Conservation (phyloP, 2,113 vertebrate species). For the Proteles cristata region DNA sequence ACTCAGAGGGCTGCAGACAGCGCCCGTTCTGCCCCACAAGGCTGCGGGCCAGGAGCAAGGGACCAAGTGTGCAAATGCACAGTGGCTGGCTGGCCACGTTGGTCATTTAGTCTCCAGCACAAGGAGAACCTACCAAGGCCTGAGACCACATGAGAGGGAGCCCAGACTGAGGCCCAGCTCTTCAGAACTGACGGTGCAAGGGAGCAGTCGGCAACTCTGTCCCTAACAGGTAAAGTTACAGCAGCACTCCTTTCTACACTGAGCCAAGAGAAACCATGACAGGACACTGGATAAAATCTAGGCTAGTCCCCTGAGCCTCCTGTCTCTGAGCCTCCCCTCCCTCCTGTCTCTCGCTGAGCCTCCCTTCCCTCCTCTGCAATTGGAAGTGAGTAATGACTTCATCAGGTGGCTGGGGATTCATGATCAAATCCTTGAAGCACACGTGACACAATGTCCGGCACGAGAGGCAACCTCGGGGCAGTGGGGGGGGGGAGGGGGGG, state of each 20-base stretch:
- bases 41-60: not conserved
- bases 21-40: not conserved
- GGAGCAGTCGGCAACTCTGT: not conserved
- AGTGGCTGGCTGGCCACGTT: not conserved
- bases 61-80: not conserved
- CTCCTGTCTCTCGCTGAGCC: not conserved
- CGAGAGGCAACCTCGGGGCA: not conserved
- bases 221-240: not conserved
- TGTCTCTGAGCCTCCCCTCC: not conserved
- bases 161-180: not conserved
- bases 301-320: not conserved
- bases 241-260: not conserved
- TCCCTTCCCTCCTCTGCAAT: not conserved
- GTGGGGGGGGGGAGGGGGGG: not conserved
- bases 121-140: not conserved
- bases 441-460: not conserved
- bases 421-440: not conserved
- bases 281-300: not conserved
- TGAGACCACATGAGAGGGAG: not conserved
- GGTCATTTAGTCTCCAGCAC: not conserved
- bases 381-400: not conserved
- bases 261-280: not conserved
- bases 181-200: not conserved
- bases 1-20: not conserved
- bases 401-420: not conserved